Conservation (phyloP, 2,888 invertebrate species). For the Rhorus exstirpatorius region DNA sequence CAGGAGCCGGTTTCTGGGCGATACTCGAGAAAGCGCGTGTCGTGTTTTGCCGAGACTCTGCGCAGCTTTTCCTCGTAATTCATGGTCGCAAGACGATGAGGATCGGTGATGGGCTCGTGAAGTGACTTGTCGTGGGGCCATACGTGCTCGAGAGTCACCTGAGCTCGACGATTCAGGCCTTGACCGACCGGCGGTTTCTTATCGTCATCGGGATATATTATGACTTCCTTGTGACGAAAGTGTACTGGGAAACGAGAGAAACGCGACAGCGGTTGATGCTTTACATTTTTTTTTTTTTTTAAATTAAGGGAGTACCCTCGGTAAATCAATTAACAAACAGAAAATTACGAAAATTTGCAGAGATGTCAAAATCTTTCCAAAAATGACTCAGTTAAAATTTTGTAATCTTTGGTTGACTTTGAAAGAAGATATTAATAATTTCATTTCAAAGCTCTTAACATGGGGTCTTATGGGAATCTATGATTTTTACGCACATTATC, state of each 20-base stretch:
- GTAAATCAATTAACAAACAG: no score
- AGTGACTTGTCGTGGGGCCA: constrained; percentile 97
- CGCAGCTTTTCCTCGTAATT: constrained; percentile 95
- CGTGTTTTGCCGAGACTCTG: constrained; percentile 94
- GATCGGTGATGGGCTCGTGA: constrained; percentile 92
- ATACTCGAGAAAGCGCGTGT: constrained; percentile 97
- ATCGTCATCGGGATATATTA: constrained; percentile 96
- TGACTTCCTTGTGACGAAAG: constrained; percentile 97
- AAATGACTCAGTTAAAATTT: no score
- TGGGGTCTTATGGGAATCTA: no score
- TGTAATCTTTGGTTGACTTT: no score
- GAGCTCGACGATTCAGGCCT: constrained; percentile 96
- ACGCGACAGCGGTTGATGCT: no score
- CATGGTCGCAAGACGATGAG: constrained; percentile 92
- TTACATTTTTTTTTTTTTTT: no score
- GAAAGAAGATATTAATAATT: no score
- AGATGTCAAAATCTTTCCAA: no score
- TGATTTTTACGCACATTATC: no score
- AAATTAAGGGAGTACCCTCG: no score
- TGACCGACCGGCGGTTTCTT: constrained; percentile 95
- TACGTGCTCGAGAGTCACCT: constrained; percentile 96
- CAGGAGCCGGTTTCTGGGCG: constrained; percentile 98
- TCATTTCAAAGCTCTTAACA: no score
- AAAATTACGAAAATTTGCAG: no score
- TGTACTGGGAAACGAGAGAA: constrained; percentile 88